Evolutionary conservation across 2,888 invertebrate genomes (phyloP).

Genomic region (Amorpha juglandis): DNA sequence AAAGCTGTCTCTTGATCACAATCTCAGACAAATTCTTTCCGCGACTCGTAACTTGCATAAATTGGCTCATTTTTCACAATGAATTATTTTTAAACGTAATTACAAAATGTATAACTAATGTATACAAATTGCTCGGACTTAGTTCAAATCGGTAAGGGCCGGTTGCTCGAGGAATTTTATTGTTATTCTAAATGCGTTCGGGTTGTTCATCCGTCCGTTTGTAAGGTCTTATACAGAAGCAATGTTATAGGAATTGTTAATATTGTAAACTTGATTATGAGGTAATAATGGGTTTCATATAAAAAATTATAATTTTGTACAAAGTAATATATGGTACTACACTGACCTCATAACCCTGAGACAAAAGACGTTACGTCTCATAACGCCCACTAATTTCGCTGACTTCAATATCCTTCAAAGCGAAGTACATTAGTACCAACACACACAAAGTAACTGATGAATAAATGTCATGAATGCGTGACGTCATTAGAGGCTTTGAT

Average conservation of each 20-base stretch:
- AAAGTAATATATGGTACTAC: too few relatives aligned
- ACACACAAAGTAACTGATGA: too few relatives aligned
- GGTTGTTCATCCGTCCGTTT: constrained; percentile 68
- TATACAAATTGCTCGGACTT: constrained; percentile 62
- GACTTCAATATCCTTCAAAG: too few relatives aligned
- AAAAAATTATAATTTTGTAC: too few relatives aligned
- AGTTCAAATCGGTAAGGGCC: constrained; percentile 61
- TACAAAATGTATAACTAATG: constrained; percentile 63
- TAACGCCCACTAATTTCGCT: too few relatives aligned
- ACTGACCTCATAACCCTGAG: too few relatives aligned
- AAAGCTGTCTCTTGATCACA: constrained; percentile 32
- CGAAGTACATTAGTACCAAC: too few relatives aligned
- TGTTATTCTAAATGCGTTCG: constrained; percentile 65
- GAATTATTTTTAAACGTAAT: constrained; percentile 49
- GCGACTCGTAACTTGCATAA: constrained; percentile 37
- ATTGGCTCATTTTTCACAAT: constrained; percentile 51
- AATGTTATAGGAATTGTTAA: not conserved
- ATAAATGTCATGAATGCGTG: too few relatives aligned
- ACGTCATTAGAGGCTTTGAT: too few relatives aligned
- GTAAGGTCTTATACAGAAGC: constrained; percentile 10
- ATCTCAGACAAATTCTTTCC: constrained; percentile 34
- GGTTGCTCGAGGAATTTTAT: constrained; percentile 53
- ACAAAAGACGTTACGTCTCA: too few relatives aligned
- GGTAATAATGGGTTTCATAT: not conserved
- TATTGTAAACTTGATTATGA: not conserved